Base-by-base conservation (phyloP, 2,888 invertebrate genomes). In the Salticus scenicus region DNA sequence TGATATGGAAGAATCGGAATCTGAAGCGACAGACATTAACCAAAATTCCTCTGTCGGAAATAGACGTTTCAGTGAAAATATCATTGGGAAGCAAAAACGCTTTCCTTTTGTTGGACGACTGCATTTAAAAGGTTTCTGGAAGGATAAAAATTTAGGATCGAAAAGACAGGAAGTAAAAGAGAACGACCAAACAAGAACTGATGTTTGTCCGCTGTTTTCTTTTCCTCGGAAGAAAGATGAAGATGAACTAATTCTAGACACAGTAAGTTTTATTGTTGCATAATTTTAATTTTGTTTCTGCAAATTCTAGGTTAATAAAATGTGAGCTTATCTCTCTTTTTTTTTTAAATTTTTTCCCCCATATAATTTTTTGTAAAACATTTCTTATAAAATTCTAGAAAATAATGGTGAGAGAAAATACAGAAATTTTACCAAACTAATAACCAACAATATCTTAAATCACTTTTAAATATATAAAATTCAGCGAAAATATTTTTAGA, bases 211-310 rank as follows among this genome's bases (percentile, higher is more conserved):
- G 8, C 33, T 83, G 24, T 83, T 83, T 24, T 72, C 17, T 31
- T 77, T 83, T 30, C 83, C 83, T 0, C 24, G 27, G 27, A 83
- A 77, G 12, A n/a, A 33, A 28, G 83, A 83, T 33, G 83, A 83
- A 77, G 83, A 83, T 41, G 83, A 83, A 14, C 12, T 73, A 17
- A 83, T 83, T 28, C 67, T 83, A n/a, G 83, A 83, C 57, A 64
- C 83, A 24, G 83, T 83, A 73, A 83, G 83, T 33, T 12, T 17
- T 66, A 10, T 30, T 66, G 28, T 30, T 66, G 27, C n/a, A n/a
- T n/a, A n/a, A n/a, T n/a, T n/a, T n/a, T n/a, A n/a, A n/a, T n/a
- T n/a, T n/a, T n/a, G n/a, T n/a, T n/a, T n/a, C n/a, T n/a, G n/a
- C n/a, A n/a, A n/a, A n/a, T n/a, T n/a, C n/a, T n/a, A n/a, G n/a